These are phyloP conservation scores for Oscheius myriophilus DNA, from an alignment of 2,888 invertebrate species.

Conservation along the genomic window DNA sequence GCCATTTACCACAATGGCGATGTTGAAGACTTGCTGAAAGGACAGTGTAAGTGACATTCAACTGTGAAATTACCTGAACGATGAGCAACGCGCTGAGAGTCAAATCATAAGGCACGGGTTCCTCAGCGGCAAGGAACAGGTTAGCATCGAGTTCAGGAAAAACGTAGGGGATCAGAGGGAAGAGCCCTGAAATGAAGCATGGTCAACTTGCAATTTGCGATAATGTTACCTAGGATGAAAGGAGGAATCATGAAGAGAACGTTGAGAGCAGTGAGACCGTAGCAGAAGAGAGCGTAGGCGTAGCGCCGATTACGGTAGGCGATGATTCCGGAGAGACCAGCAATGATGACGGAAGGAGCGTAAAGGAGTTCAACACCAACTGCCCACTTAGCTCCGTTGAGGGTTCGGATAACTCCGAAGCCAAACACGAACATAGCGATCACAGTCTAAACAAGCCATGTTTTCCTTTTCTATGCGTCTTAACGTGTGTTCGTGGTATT, in stretches of 20 bases:
- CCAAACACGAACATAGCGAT: constrained; percentile 30
- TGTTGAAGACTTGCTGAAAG: constrained; percentile 23
- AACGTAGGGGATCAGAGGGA: constrained; percentile 26
- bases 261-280: constrained; percentile 20
- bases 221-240: constrained; percentile 26
- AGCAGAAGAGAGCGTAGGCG: constrained; percentile 18
- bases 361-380: constrained; percentile 37
- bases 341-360: constrained; percentile 32
- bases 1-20: constrained; percentile 16
- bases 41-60: neutral
- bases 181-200: constrained; percentile 26
- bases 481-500: neutral
- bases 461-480: neutral
- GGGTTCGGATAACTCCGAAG: constrained; percentile 34
- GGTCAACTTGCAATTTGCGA: neutral
- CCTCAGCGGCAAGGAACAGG: constrained; percentile 16
- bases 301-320: constrained; percentile 15
- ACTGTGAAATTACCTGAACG: constrained; percentile 19
- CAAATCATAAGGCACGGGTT: constrained; percentile 23
- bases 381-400: constrained; percentile 36
- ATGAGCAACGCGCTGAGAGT: constrained; percentile 10
- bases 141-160: constrained; percentile 25
- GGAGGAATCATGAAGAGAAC: constrained; percentile 24
- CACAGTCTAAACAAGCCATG: constrained; percentile 24
- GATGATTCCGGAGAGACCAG: constrained; percentile 26